phyloP scores from a whole-genome alignment of 2,113 vertebrate species.

The Lepus europaeus region DNA sequence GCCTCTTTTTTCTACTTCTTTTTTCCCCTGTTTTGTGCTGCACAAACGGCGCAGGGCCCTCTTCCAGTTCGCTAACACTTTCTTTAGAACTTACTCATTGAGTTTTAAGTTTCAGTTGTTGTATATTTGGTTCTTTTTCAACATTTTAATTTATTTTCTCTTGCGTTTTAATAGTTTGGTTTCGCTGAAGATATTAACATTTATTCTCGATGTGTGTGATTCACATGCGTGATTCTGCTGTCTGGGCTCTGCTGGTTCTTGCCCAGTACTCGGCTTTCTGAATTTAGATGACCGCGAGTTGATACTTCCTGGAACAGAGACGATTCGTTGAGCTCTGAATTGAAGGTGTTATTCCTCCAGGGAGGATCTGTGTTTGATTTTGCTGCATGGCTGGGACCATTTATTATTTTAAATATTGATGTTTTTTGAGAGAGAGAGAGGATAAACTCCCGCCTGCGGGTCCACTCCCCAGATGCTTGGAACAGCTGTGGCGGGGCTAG shows the following conservation, averaged over 20 bases:
- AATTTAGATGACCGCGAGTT: not conserved
- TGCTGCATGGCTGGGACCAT: not conserved
- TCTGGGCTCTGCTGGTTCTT: not conserved
- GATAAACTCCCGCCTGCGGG: too few species aligned
- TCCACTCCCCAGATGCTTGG: too few species aligned
- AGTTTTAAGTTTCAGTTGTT: conserved; percentile 30
- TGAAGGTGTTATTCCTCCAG: not conserved
- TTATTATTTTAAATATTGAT: not conserved
- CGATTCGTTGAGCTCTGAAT: not conserved
- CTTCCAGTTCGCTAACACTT: not conserved
- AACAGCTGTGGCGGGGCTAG: too few species aligned
- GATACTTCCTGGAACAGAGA: conserved; percentile 11
- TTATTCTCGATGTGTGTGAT: not conserved
- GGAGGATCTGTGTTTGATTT: not conserved
- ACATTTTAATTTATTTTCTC: conserved; percentile 31
- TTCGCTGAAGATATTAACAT: conserved; percentile 33
- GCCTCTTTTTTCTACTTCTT: conserved; percentile 5
- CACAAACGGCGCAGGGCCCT: not conserved
- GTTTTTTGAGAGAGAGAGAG: too few species aligned
- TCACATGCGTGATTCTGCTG: not conserved
- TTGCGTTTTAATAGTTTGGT: not conserved
- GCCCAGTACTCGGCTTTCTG: not conserved
- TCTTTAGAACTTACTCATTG: conserved; percentile 44
- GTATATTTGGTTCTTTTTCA: conserved; percentile 40
- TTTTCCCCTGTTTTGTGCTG: conserved; percentile 32